Evolutionary conservation across 2,797 vertebrate genomes (phyloP), one percentile per base, ranked within the genome.

Genomic region (Heterohyrax brucei): DNA sequence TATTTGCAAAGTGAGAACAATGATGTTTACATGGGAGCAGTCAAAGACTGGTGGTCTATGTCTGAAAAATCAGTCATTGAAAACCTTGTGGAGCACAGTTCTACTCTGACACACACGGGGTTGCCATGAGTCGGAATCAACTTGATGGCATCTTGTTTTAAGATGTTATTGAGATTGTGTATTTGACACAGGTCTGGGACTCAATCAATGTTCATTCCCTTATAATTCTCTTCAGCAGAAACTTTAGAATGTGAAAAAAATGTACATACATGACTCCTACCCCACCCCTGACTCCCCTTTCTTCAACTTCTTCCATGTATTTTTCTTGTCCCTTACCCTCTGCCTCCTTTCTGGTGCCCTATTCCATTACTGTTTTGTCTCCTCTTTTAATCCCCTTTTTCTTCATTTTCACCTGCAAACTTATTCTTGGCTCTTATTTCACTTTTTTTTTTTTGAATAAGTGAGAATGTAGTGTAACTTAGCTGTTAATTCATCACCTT

Each of bases 291-390:
- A 62, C 24, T 7, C 59, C 16, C 68, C 24, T 90, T 89, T 78
- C 44, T 84, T 91, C 88, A 76, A 83, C 8, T 79, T 77, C 50
- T 83, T 72, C 22, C 66, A 64, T 81, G 83, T 76, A 92, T 70
- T 89, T n/a, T 84, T 53, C 24, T 56, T 90, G 33, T 76, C 53
- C 12, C 68, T 18, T 7, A 72, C 1, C 16, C 59, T 30, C 59
- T 72, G 14, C 53, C 22, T 24, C 21, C n/a, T 7, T 90, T 86
- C 78, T 95, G 79, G n/a, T 61, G 1, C 19, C 61, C 24, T 96
- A 39, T 12, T 82, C 12, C 16, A 26, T 83, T 68, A 68, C 24
- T 92, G 1, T 73, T 93, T 93, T 73, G 24, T 92, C 26, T 93
- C 44, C 89, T 94, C 28, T 33, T n/a, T 10, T 53, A 76, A 53